Evolutionary conservation across 2,888 invertebrate species (phyloP).

Genomic region (Hemicrepidius hirtus): DNA sequence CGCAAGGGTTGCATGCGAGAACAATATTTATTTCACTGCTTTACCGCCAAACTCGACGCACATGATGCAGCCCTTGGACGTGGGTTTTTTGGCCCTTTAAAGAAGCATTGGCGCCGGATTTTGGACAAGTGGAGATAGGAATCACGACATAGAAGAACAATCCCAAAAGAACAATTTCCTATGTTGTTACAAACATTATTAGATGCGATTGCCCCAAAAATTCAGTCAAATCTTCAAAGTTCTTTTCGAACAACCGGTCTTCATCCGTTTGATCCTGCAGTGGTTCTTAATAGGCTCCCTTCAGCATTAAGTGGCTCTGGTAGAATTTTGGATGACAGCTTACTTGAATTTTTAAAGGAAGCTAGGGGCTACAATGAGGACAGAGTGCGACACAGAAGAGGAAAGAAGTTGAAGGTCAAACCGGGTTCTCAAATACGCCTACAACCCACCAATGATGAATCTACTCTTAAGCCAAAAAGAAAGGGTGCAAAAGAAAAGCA

Average conservation of each 20-base stretch:
- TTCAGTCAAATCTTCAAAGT: constrained; percentile 21
- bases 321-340: constrained; percentile 24
- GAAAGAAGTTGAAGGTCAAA: neutral
- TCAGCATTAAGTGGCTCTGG: constrained; percentile 17
- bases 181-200: constrained; percentile 36
- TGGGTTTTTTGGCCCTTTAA: constrained; percentile 29
- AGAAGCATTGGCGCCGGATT: constrained; percentile 25
- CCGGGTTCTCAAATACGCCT: too few species aligned
- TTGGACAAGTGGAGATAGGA: constrained; percentile 46
- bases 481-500: too few species aligned
- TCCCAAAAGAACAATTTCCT: constrained; percentile 48
- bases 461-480: too few species aligned
- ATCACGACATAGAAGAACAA: constrained; percentile 30
- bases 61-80: constrained; percentile 35
- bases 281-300: constrained; percentile 31
- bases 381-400: constrained; percentile 15
- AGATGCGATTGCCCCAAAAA: constrained; percentile 33
- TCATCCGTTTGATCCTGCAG: constrained; percentile 42
- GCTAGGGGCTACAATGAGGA: constrained; percentile 26
- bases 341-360: constrained; percentile 33
- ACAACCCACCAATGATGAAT: too few species aligned
- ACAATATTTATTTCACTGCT: constrained; percentile 43
- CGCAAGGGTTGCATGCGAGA: constrained; percentile 35
- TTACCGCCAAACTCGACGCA: constrained; percentile 42
- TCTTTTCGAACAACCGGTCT: constrained; percentile 40